A percentile compares a stretch with the other conserved stretches of the same genome.
Conservation (phyloP, 2,797 vertebrate species). For the Vespertilio murinus region DNA sequence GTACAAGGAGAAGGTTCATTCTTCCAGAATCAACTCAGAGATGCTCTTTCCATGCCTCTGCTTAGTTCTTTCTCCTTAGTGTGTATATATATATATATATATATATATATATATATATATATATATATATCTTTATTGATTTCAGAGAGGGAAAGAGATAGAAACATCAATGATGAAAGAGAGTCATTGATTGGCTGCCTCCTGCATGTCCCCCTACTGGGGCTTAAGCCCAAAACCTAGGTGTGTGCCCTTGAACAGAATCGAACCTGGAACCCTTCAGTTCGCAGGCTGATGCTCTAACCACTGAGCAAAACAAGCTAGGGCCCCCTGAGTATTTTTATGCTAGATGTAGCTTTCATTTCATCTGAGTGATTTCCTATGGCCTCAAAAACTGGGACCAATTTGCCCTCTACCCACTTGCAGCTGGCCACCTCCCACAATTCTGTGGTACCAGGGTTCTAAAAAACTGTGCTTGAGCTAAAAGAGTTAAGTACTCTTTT, state of each 20-base stretch:
- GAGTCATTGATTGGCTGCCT: too few species aligned
- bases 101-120: too few species aligned
- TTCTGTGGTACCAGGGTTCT: background rate
- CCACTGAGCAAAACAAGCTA: too few species aligned
- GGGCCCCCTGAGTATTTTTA: background rate
- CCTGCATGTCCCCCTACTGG: too few species aligned
- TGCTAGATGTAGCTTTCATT: background rate
- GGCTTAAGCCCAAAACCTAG: too few species aligned
- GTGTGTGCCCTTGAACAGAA: too few species aligned
- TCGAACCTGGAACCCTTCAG: too few species aligned
- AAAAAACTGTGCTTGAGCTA: background rate
- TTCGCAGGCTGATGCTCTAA: too few species aligned
- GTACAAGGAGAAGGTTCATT: background rate
- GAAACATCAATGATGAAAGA: too few species aligned
- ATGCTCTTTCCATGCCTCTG: background rate
- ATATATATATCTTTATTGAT: too few species aligned
- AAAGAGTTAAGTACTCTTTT: background rate
- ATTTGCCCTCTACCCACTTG: background rate
- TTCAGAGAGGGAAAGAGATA: too few species aligned
- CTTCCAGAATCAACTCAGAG: background rate
- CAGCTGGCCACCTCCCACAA: background rate
- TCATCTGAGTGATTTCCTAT: background rate
- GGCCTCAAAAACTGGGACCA: background rate
- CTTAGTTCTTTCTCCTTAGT: conserved; percentile 9
- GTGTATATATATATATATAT: too few species aligned